These are phyloP conservation scores for Eptesicus fuscus DNA, from an alignment of 2,113 vertebrate species.

Conservation along the genomic window DNA sequence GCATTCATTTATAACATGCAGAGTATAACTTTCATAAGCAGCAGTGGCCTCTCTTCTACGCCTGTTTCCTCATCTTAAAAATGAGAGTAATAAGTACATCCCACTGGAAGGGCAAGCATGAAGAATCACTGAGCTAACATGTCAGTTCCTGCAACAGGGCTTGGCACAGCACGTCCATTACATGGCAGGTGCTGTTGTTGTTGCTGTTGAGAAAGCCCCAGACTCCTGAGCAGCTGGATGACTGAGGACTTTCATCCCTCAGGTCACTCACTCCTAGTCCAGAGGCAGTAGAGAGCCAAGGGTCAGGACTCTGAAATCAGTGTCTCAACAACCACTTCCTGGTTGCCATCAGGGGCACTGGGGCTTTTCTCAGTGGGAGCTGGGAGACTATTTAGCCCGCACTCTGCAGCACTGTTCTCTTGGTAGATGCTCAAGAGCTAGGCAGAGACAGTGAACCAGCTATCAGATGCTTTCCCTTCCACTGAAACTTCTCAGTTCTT, in stretches of 20 bases:
- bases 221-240: not conserved
- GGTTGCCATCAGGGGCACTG: not conserved
- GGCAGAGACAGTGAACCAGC: not conserved
- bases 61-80: not conserved
- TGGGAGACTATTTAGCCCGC: not conserved
- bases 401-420: not conserved
- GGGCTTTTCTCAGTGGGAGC: not conserved
- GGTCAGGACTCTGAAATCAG: not conserved
- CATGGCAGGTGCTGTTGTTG: not conserved
- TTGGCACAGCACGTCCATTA: not conserved
- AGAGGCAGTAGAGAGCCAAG: not conserved
- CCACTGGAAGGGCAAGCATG: not conserved
- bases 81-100: not conserved
- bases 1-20: not conserved
- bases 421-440: not conserved
- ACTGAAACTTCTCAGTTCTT: not conserved
- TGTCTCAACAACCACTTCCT: not conserved
- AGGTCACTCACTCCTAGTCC: not conserved
- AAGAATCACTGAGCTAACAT: not conserved
- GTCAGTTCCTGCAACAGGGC: not conserved
- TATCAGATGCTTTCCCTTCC: not conserved
- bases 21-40: not conserved
- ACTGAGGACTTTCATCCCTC: not conserved
- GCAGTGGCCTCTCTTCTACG: not conserved
- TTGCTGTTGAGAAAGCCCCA: not conserved